Percentiles rank a stretch among this genome's conserved stretches.
These are phyloP conservation scores for Arctocebus calabarensis DNA, from an alignment of 2,797 vertebrate species.

Conservation along the genomic window DNA sequence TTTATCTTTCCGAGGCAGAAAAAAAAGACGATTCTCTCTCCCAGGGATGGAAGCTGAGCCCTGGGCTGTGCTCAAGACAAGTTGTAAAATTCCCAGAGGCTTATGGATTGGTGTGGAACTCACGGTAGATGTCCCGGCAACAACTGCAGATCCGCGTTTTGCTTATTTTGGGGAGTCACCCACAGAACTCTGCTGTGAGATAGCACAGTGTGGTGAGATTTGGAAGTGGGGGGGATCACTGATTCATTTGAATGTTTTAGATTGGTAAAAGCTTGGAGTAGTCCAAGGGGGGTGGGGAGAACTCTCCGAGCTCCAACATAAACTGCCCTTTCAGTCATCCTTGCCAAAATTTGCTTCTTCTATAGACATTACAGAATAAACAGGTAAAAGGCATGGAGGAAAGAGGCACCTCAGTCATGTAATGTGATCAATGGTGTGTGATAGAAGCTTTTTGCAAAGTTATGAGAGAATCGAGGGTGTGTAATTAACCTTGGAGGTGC, in stretches of 20 bases:
- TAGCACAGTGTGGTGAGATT: not conserved
- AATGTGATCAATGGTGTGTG: rapidly evolving
- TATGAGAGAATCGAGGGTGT: not conserved
- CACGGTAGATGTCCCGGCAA: rapidly evolving
- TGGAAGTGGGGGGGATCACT: not conserved
- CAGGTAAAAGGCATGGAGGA: not conserved
- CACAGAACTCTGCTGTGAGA: not conserved
- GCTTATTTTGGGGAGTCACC: not conserved
- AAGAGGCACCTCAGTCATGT: not conserved
- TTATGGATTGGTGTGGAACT: not conserved
- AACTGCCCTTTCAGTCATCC: not conserved
- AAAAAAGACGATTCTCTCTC: not conserved
- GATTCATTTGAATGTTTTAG: not conserved
- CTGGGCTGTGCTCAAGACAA: not conserved
- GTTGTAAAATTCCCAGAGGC: not conserved
- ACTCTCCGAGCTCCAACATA: not conserved
- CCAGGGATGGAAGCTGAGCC: not conserved
- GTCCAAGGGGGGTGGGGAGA: not conserved
- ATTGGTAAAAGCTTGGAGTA: not conserved
- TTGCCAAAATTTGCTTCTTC: not conserved
- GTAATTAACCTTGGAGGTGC: not conserved
- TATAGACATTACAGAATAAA: not conserved
- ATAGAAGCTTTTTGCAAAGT: not conserved
- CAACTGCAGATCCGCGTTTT: not conserved
- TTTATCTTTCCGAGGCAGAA: not conserved